Conservation (phyloP, 1,140 invertebrate genomes). For the Aplysia californica region DNA sequence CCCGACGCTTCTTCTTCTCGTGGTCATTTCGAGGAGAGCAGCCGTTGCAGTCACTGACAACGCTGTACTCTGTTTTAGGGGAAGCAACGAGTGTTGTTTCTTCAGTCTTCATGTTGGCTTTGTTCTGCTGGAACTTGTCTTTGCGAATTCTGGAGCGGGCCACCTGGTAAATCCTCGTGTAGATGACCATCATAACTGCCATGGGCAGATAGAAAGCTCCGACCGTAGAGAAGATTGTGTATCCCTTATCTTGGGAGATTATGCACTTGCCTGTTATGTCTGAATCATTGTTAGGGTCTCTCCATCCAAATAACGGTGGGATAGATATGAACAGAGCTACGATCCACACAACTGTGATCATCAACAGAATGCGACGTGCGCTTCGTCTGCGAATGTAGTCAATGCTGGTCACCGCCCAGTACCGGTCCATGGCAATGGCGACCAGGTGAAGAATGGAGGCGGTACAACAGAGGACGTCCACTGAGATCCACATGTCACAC, state of each 20-base stretch:
- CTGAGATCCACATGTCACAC: slow-evolving; percentile 26
- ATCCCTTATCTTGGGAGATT: slow-evolving; percentile 64
- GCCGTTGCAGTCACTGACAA: slow-evolving; percentile 42
- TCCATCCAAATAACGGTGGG: slow-evolving; percentile 79
- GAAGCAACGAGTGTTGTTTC: slow-evolving; percentile 29
- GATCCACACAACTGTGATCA: slow-evolving; percentile 91
- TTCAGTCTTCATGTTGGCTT: slow-evolving; percentile 23
- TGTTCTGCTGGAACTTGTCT: slow-evolving; percentile 48
- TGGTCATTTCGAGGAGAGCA: slow-evolving; percentile 1
- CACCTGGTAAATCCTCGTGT: slow-evolving; percentile 63
- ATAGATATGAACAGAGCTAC: slow-evolving; percentile 87
- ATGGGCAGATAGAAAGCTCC: slow-evolving; percentile 68
- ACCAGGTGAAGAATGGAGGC: slow-evolving; percentile 95
- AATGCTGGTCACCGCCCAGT: slow-evolving; percentile 95
- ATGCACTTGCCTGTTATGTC: slow-evolving; percentile 54
- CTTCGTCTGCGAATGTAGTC: slow-evolving; percentile 94
- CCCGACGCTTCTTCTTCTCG: slow-evolving; percentile 15
- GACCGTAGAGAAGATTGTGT: slow-evolving; percentile 66
- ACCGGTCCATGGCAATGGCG: slow-evolving; percentile 92
- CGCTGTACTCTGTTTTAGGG: slow-evolving; percentile 33
- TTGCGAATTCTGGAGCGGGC: slow-evolving; percentile 61
- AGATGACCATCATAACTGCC: slow-evolving; percentile 65
- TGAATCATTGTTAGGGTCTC: slow-evolving; percentile 50
- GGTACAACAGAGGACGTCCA: slow-evolving; percentile 91
- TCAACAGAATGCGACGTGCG: slow-evolving; percentile 82